Conservation (phyloP, 1,140 invertebrate genomes). For the Lutraria rhynchaena region DNA sequence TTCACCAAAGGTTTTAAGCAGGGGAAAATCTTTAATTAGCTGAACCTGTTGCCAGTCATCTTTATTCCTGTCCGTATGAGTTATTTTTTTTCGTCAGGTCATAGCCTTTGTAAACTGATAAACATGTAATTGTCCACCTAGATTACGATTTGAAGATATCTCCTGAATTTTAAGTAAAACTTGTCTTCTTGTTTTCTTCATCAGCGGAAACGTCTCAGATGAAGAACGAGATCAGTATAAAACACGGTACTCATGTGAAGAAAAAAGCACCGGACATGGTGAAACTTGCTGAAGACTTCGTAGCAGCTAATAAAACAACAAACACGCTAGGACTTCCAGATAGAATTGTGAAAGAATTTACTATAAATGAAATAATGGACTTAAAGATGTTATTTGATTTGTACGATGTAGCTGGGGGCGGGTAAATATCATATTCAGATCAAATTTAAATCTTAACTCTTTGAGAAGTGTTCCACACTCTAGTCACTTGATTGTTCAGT, state of each 20-base stretch:
- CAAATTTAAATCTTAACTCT: too few species aligned
- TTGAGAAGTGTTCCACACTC: too few species aligned
- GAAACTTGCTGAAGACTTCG: conserved; percentile 44
- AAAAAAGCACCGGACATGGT: conserved; percentile 43
- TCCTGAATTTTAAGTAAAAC: background rate
- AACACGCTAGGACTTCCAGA: conserved; percentile 41
- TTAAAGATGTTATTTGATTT: conserved; percentile 54
- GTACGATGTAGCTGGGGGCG: conserved; percentile 52
- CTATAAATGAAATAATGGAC: conserved; percentile 53
- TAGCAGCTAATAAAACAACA: conserved; percentile 10
- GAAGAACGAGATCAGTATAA: conserved; percentile 34
- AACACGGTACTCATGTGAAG: conserved; percentile 38
- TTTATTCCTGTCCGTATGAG: too few species aligned
- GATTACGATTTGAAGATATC: background rate
- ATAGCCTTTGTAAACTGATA: too few species aligned
- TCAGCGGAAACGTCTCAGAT: conserved; percentile 42
- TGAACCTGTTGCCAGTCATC: too few species aligned
- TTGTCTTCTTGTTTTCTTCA: background rate
- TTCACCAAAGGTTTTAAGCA: too few species aligned
- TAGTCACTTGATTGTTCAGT: too few species aligned
- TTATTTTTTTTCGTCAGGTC: too few species aligned
- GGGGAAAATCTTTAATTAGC: too few species aligned
- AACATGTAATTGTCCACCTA: too few species aligned
- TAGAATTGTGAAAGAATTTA: conserved; percentile 29
- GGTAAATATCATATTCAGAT: too few species aligned